Percentiles rank a stretch among this genome's conserved stretches.
Conservation (phyloP, 2,113 vertebrate genomes). For the Anser brachyrhynchus region DNA sequence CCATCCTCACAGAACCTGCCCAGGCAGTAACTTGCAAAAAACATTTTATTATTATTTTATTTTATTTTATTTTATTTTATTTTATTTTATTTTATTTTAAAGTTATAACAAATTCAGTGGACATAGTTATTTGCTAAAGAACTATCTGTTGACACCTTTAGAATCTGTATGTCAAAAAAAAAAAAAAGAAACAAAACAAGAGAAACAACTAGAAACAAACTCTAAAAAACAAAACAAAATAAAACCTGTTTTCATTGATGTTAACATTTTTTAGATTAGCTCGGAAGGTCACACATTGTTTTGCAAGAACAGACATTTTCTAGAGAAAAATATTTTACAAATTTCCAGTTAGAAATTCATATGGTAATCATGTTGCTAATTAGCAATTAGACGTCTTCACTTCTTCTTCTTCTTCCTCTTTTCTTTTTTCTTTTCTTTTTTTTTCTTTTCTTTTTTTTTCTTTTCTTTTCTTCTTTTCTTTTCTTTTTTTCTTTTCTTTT, state of each 20-base stretch:
- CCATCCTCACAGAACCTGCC: not conserved
- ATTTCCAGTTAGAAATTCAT: not conserved
- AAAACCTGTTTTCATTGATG: not conserved
- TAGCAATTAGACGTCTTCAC: not conserved
- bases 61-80: no score
- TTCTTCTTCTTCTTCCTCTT: no score
- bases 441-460: no score
- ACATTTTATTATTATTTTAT: no score
- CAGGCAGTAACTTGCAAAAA: not conserved
- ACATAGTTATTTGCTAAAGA: not conserved
- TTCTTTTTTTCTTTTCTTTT: no score
- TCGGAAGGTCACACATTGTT: not conserved
- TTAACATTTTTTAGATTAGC: not conserved
- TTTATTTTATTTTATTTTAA: not conserved
- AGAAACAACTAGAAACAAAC: not conserved
- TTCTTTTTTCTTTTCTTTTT: no score
- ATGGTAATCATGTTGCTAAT: not conserved
- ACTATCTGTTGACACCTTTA: not conserved
- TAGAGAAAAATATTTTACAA: not conserved
- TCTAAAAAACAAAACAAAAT: not conserved
- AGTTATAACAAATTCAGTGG: not conserved
- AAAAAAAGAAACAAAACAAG: not conserved
- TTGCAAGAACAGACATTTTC: not conserved
- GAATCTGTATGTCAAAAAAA: not conserved
- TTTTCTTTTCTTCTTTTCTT: no score